Base-by-base conservation (phyloP, 2,797 vertebrate genomes). In the Rhinoraja longicauda region DNA sequence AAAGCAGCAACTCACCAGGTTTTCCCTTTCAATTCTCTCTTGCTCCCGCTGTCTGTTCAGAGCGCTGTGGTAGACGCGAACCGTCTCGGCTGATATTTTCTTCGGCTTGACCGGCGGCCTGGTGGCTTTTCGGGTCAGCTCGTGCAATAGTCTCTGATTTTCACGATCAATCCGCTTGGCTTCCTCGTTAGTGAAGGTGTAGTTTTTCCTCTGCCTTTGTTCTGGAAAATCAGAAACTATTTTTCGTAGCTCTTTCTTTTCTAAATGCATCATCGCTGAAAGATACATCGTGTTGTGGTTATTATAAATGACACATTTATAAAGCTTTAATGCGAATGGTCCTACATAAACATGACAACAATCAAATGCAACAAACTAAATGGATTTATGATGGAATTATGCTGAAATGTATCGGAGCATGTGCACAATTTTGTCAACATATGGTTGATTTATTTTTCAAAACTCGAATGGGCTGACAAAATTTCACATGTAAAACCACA, bases 11-110 rank as follows among this genome's bases (percentile, higher is more conserved):
- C 98, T 98, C 94, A 99, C 99, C 97, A 98, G 94, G 95, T 99
- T 99, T 93, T 99, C 98, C 94, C 95, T 97, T 94, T 98, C 97
- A 59, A 99, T 99, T 93, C 98, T 97, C 82, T 97, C 97, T 67
- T 99, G 98, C 93, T 98, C 97, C 53, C 96, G 97, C 93, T 98
- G 97, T 93, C 99, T 97, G 96, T 99, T 99, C 94, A 99, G 94
- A 93, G 97, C 96, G 93, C 95, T 99, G 94, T 99, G 98, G 94
- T 97, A 96, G 53, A 96, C 93, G 45, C 94, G 97, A 32, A 94
- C 79, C 0, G 95, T 82, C 0, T 95, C 94, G 13, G 93, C 93
- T 15, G 93, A 70, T 0, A 94, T 91, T 93, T 96, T 96, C 93
- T 93, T 95, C 90, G 95, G 0, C 8, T 13, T 95, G 59, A 93